These are phyloP conservation scores for Thalassarche chlororhynchos DNA, from an alignment of 2,113 vertebrate species.

Conservation along the genomic window DNA sequence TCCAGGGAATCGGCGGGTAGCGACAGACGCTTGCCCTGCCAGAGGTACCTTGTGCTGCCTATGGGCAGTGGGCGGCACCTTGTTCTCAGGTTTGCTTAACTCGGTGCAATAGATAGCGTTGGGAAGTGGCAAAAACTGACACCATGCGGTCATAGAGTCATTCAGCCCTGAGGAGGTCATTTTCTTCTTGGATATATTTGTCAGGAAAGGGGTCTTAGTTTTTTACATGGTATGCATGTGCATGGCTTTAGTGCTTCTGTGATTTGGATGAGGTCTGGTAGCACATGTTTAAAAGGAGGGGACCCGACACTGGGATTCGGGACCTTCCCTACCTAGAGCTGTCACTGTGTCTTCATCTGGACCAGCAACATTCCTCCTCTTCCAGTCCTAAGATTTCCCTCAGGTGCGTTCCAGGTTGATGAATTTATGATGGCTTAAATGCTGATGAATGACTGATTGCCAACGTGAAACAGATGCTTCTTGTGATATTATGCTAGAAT, in stretches of 20 bases:
- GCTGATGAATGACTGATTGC: neutral
- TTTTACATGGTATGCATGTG: neutral
- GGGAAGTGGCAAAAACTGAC: neutral
- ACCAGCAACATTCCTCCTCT: neutral
- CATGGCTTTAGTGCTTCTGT: neutral
- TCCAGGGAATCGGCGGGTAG: fast-evolving
- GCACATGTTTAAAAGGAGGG: neutral
- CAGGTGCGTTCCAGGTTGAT: neutral
- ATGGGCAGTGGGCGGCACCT: neutral
- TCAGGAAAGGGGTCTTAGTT: neutral
- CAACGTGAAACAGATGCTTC: conserved; percentile 6
- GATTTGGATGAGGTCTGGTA: neutral
- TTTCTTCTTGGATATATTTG: neutral
- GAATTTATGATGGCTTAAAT: conserved; percentile 22
- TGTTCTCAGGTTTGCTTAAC: neutral
- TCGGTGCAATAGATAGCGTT: fast-evolving
- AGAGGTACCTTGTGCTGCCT: neutral
- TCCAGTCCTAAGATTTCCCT: neutral
- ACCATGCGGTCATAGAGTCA: neutral
- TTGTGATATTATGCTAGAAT: neutral
- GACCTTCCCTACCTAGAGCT: neutral
- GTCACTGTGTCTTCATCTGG: neutral
- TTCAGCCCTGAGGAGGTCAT: neutral
- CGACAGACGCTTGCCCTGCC: fast-evolving
- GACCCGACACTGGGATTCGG: neutral